Evolutionary conservation across 1,140 invertebrate species (phyloP), one percentile per base, ranked within the genome.

Genomic region (Zaprionus ghesquierei): DNA sequence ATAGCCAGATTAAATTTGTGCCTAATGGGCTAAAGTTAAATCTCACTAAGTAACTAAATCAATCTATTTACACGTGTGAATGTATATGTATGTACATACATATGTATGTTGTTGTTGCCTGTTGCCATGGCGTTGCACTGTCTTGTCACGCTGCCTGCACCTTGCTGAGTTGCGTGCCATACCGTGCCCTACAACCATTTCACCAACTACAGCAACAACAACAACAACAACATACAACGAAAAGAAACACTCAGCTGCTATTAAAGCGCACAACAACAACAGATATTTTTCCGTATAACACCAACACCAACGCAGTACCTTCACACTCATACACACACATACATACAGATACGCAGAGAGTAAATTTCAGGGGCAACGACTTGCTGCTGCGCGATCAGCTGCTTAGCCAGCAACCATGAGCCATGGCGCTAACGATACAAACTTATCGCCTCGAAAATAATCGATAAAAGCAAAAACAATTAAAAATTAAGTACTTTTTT

Each of bases 281-380:
- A 41, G n/a, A 41, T 41, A 41, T 41, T n/a, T 41, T 41, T 0
- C 35, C 35, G n/a, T 41, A 41, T 41, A 41, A 41, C 35, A 41
- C 35, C 5, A 41, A 41, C 15, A 41, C 35, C 8, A 41, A 6
- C n/a, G n/a, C 35, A 41, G 5, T n/a, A 41, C 5, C n/a, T 15
- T 41, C 35, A 41, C 22, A 49, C 58, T 25, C 13, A 49, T 3
- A 46, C 51, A 46, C 22, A 49, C 58, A 31, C 68, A 72, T 49
- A 64, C 22, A 51, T 25, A 63, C 46, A 35, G 15, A 62, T 20
- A 49, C 38, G 44, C 13, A 20, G 8, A 12, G 23, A 64, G 35
- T 62, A 46, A 61, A 66, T 77, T 78, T 89, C 80, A 89, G 84
- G 84, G 84, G 84, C 85, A 89, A 89, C 79, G 85, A 89, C 84